Conservation (phyloP, 2,888 invertebrate genomes). For the Polydrusus cervinus region DNA sequence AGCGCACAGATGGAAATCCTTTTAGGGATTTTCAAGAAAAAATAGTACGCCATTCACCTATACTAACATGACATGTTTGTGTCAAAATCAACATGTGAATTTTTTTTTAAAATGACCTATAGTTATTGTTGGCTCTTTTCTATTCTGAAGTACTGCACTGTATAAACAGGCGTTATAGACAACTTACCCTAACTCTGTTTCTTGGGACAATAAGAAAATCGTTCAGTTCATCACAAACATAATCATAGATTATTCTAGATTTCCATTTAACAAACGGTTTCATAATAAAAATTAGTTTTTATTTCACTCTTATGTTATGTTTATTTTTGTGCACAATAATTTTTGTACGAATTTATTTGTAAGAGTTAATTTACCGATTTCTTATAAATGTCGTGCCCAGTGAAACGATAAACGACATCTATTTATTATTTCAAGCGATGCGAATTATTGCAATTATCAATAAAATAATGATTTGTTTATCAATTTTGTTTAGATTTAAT, state of each 20-base stretch:
- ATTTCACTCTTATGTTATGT: conserved; percentile 16
- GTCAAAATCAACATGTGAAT: too few relatives aligned
- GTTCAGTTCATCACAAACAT: conserved; percentile 30
- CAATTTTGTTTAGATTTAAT: conserved; percentile 39
- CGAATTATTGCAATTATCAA: conserved; percentile 39
- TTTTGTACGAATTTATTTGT: conserved; percentile 15
- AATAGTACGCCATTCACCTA: too few relatives aligned
- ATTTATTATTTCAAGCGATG: conserved; percentile 34
- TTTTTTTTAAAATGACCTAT: too few relatives aligned
- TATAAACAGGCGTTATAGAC: background rate
- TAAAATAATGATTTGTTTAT: conserved; percentile 46
- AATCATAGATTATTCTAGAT: conserved; percentile 17
- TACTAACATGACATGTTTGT: too few relatives aligned
- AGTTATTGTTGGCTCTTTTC: too few relatives aligned
- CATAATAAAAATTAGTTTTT: conserved; percentile 24
- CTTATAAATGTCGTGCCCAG: conserved; percentile 50
- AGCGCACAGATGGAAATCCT: too few relatives aligned
- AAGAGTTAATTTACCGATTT: conserved; percentile 13
- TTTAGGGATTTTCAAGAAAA: too few relatives aligned
- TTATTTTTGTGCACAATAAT: conserved; percentile 20
- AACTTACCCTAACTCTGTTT: conserved; percentile 11
- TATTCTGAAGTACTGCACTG: too few relatives aligned
- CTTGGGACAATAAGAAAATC: conserved; percentile 24
- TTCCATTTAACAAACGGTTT: conserved; percentile 35
- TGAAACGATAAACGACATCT: conserved; percentile 48